A percentile compares a stretch with the other conserved stretches of the same genome.
Evolutionary conservation across 2,888 invertebrate species (phyloP).

Genomic region (Nasonovia ribisnigri): DNA sequence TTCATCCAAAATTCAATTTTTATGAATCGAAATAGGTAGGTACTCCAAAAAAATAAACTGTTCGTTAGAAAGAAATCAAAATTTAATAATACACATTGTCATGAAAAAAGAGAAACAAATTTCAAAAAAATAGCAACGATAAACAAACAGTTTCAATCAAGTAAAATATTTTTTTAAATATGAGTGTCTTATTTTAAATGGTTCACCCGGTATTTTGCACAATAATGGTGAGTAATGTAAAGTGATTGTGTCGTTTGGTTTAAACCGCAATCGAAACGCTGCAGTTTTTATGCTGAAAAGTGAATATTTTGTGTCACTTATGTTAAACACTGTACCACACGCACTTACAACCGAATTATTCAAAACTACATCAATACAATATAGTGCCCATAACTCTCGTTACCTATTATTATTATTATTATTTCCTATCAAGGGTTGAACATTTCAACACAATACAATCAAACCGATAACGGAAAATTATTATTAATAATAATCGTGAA

Average conservation of each 20-base stretch:
- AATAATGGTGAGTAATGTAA: too few relatives aligned
- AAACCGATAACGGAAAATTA: constrained; percentile 13
- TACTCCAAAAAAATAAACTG: too few relatives aligned
- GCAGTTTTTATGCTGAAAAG: not conserved
- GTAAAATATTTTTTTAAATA: too few relatives aligned
- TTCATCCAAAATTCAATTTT: too few relatives aligned
- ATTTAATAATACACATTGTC: too few relatives aligned
- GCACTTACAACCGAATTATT: not conserved
- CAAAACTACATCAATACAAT: not conserved
- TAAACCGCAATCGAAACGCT: not conserved
- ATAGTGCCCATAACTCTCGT: not conserved
- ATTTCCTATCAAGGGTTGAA: constrained; percentile 2
- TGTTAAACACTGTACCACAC: not conserved
- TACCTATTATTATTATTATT: not conserved
- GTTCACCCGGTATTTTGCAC: too few relatives aligned
- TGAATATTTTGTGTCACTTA: not conserved
- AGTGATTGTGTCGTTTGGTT: not conserved
- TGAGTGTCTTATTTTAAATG: too few relatives aligned
- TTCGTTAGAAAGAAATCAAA: too few relatives aligned
- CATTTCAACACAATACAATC: not conserved
- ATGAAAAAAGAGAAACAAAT: too few relatives aligned
- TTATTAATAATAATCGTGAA: constrained; percentile 44
- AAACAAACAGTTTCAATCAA: too few relatives aligned
- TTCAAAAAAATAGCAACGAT: too few relatives aligned
- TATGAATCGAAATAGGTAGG: too few relatives aligned